Conservation (phyloP, 1,140 invertebrate genomes). For the Cotesia typhae region DNA sequence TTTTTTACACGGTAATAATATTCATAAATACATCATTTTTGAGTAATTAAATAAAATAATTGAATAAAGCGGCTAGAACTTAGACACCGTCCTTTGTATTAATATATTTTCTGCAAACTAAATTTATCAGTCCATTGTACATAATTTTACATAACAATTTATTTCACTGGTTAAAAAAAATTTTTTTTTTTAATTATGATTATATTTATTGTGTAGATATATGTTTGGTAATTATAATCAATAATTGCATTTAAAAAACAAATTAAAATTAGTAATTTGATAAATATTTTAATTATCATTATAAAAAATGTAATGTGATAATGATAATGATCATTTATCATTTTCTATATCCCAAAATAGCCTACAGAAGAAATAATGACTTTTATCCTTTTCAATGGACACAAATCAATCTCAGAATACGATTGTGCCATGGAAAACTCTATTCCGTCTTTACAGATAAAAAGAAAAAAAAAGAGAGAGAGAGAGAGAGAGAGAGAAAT, state of each 20-base stretch:
- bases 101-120: background rate
- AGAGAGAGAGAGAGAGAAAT: slow-evolving; percentile 28
- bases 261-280: too few species aligned
- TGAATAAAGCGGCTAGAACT: background rate
- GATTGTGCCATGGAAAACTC: slow-evolving; percentile 28
- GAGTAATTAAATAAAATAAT: background rate
- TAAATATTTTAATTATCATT: too few species aligned
- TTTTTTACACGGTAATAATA: too few species aligned
- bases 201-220: background rate
- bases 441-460: slow-evolving; percentile 29
- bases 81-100: slow-evolving; percentile 10
- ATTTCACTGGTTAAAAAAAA: background rate
- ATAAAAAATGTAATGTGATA: background rate
- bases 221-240: too few species aligned
- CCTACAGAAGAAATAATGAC: background rate
- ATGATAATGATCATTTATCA: background rate
- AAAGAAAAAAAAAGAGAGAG: background rate
- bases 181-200: background rate
- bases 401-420: slow-evolving; percentile 21
- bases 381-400: slow-evolving; percentile 11
- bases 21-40: background rate
- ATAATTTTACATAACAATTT: background rate
- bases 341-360: background rate
- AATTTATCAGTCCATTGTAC: background rate
- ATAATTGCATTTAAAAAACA: background rate